Evolutionary conservation across 2,113 vertebrate species (phyloP), one percentile per base, ranked within the genome.

Genomic region (Theristicus caerulescens): DNA sequence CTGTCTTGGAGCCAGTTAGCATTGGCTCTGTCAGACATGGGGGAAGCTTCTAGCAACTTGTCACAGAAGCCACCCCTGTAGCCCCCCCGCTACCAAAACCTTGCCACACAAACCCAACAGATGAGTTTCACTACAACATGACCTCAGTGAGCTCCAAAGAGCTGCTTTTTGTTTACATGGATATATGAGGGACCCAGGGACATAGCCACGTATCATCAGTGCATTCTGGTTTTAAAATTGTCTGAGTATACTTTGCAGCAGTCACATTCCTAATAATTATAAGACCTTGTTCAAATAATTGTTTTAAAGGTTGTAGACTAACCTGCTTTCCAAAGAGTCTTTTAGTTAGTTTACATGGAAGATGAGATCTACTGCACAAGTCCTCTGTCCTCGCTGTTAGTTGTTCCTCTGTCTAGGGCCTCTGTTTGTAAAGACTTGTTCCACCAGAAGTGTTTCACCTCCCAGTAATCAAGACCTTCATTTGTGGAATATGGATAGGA

Each of bases 321-420:
- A 49, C 24, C 6, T 52, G 9, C 31, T 16, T 70, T 73, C 16
- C 6, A 51, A 81, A 73, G 4, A 69, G 38, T 36, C 11, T 87
- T 85, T 44, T 44, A 20, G 31, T 76, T 62, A 59, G 5, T 10
- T 72, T 3, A 15, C 25, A 31, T 65, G 42, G 40, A 82, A 82
- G 34, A 78, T 4, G 13, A 69, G 13, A 52, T 52, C 26, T 71
- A 27, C 12, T n/a, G 26, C 26, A 55, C 17, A 74, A 14, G 72
- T 73, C 8, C 54, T 51, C 24, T 62, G 38, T 62, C 38, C 6
- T 86, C 0, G 0, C 5, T 47, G 6, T 14, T 58, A 58, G 31
- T 58, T 72, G 31, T 52, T 86, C 14, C 22, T 71, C n/a, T 78
- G 9, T 29, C 31, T 40, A 42, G 7, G 13, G 27, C 38, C 18